Base-by-base conservation (phyloP, 2,888 invertebrate species). In the Orthonevra nobilis region DNA sequence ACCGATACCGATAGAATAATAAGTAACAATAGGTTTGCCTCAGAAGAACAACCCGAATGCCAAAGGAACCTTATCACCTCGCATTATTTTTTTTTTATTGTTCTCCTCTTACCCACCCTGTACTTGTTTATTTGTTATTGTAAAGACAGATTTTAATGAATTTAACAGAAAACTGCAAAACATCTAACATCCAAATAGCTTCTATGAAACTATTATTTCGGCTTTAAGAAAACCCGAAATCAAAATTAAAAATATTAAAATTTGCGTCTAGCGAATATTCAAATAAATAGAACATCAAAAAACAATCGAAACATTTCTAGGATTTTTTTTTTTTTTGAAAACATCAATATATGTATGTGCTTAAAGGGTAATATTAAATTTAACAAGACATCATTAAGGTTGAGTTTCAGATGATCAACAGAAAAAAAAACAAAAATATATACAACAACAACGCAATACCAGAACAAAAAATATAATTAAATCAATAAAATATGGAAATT, bases 301-400 rank as follows among this genome's bases (percentile, higher is more conserved):
- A 14, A 36, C 66, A 66, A 66, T n/a, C n/a, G 32, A 56, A 58
- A 46, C 10, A 46, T 34, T 19, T 32, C 54, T 38, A 69, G 58
- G 42, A 50, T 30, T 50, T 38, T n/a, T n/a, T n/a, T n/a, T n/a
- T n/a, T n/a, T n/a, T n/a, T n/a, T n/a, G n/a, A 52, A 73, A 73
- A 73, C 58, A 73, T 73, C 66, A 23, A 73, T 66, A 10, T 52
- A 28, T 56, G 66, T n/a, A n/a, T n/a, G n/a, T n/a, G n/a, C n/a
- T n/a, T n/a, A n/a, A n/a, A n/a, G n/a, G n/a, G n/a, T n/a, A n/a
- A n/a, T n/a, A n/a, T n/a, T n/a, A n/a, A n/a, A n/a, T n/a, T n/a
- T n/a, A n/a, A n/a, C n/a, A n/a, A n/a, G n/a, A 40, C 40, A 40
- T 9, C 10, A 23, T 44, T 10, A 10, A 3, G 12, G 26, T 12